Conservation (phyloP, 2,113 vertebrate species). For the Pionites leucogaster region DNA sequence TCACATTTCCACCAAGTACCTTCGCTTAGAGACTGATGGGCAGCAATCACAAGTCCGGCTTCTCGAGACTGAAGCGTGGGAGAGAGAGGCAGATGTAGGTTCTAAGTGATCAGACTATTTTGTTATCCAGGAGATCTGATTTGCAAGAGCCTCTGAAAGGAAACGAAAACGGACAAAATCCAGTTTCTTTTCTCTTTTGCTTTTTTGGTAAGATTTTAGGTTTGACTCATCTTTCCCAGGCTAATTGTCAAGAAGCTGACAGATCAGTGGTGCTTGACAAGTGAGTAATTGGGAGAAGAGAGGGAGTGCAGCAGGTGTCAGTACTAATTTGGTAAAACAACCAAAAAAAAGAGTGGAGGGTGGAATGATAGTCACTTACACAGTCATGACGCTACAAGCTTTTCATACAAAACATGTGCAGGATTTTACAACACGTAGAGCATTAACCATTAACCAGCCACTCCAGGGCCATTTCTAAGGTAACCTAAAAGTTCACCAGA, state of each 20-base stretch:
- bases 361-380: constrained; percentile 5
- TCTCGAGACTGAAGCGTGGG: background rate
- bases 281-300: constrained; percentile 57
- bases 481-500: background rate
- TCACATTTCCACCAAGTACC: background rate
- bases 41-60: background rate
- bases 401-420: background rate
- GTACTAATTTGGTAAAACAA: constrained; percentile 58
- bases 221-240: constrained; percentile 75
- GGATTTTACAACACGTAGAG: background rate
- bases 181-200: background rate
- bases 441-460: background rate
- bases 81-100: background rate
- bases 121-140: background rate
- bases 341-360: background rate
- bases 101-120: background rate
- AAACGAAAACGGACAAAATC: background rate
- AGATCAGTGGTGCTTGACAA: constrained; percentile 57
- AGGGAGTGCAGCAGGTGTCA: constrained; percentile 46
- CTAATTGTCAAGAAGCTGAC: constrained; percentile 67
- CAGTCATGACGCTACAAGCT: constrained; percentile 8
- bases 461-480: background rate
- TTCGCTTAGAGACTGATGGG: background rate
- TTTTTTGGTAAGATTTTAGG: constrained; percentile 51
- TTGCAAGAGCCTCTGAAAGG: background rate